Evolutionary conservation across 35 echinoderm and acorn worm genomes (phyloP).

Genomic region (Heliocidaris erythrogramma): DNA sequence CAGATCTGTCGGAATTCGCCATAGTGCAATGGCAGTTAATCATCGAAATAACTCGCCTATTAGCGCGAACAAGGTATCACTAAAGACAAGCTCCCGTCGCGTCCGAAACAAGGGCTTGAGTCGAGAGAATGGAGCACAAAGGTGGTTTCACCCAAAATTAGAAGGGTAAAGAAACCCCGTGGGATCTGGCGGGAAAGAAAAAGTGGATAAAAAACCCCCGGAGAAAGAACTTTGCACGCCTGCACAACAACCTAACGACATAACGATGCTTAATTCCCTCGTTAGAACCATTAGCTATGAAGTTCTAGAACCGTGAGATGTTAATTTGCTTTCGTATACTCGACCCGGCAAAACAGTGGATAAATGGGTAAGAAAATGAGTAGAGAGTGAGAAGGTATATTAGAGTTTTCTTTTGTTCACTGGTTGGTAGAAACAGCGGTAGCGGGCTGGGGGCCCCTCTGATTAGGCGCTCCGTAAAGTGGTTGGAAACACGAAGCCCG

Average conservation of each 20-base stretch:
- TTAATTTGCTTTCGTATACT: conserved; percentile 15
- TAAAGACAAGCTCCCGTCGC: conserved; percentile 1
- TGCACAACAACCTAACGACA: conserved; percentile 17
- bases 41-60: conserved; percentile 2
- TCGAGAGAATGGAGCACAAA: not conserved
- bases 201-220: not conserved
- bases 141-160: not conserved
- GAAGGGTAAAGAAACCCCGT: not conserved
- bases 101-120: conserved; percentile 2
- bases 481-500: not conserved
- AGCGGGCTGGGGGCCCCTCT: not conserved
- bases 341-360: not conserved
- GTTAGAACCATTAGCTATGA: not conserved
- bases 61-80: not conserved
- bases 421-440: not conserved
- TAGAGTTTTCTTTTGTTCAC: not conserved
- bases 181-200: conserved; percentile 26
- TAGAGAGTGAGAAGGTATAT: not conserved
- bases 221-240: not conserved
- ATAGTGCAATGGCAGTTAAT: not conserved
- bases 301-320: conserved; percentile 44
- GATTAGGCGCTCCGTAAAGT: not conserved
- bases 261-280: conserved; percentile 36
- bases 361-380: not conserved
- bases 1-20: not conserved